Percentiles rank a stretch among this genome's conserved stretches.
phyloP scores from a whole-genome alignment of 1,140 invertebrate species.

The Phymastichus coffea region DNA sequence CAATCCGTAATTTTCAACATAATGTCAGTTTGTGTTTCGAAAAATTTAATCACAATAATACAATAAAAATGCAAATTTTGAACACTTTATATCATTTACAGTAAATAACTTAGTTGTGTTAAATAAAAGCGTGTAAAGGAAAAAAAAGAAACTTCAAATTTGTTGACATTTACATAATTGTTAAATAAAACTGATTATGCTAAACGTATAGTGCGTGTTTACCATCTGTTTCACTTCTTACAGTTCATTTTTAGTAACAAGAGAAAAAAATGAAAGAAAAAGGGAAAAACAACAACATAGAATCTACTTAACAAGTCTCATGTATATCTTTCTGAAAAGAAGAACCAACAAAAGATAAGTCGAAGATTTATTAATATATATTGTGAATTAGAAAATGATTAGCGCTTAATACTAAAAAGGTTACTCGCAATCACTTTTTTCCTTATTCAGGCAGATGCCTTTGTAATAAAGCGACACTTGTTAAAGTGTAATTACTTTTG shows the following conservation, averaged over 20 bases:
- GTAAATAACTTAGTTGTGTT: slow-evolving; percentile 13
- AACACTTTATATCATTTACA: slow-evolving; percentile 19
- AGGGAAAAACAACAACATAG: slow-evolving; percentile 20
- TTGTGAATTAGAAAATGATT: slow-evolving; percentile 23
- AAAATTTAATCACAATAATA: slow-evolving; percentile 20
- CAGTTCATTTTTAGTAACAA: slow-evolving; percentile 25
- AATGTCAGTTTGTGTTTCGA: slow-evolving; percentile 8
- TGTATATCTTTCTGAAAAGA: slow-evolving; percentile 13
- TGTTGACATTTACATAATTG: background rate
- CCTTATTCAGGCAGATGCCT: too few relatives aligned
- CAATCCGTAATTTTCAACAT: slow-evolving; percentile 12
- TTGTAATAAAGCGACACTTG: slow-evolving; percentile 5
- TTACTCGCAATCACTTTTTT: slow-evolving; percentile 19
- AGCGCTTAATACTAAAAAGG: slow-evolving; percentile 29
- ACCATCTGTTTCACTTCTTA: slow-evolving; percentile 18
- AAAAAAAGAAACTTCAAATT: slow-evolving; percentile 13
- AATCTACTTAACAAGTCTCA: slow-evolving; percentile 17
- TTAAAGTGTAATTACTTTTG: slow-evolving; percentile 4
- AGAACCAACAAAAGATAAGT: slow-evolving; percentile 24
- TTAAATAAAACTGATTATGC: slow-evolving; percentile 14
- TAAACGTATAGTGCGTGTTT: slow-evolving; percentile 20
- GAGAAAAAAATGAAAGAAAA: slow-evolving; percentile 27
- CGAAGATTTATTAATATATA: slow-evolving; percentile 14
- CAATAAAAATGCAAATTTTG: slow-evolving; percentile 28
- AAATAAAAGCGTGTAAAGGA: slow-evolving; percentile 8